Conservation (phyloP, 2,797 vertebrate species). For the Hafferia zeledoni region DNA sequence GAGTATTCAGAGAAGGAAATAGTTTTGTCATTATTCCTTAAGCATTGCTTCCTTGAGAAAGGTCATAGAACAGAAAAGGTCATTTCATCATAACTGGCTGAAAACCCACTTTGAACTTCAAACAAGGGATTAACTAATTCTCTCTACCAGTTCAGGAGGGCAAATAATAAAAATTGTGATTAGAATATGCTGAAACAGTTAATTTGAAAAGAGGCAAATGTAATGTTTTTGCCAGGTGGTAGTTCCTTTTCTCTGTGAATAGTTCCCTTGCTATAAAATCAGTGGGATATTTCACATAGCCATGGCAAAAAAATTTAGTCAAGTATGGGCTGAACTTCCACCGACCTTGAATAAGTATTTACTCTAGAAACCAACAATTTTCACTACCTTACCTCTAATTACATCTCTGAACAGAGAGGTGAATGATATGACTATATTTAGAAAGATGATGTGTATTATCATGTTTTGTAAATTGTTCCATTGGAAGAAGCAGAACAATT, state of each 20-base stretch:
- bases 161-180: background rate
- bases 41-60: background rate
- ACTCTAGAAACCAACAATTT: background rate
- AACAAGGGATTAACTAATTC: constrained; percentile 20
- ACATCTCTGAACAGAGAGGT: background rate
- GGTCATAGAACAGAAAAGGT: background rate
- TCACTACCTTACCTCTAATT: background rate
- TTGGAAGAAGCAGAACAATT: background rate
- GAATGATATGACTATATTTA: background rate
- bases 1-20: background rate
- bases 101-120: constrained; percentile 1
- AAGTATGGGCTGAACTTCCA: constrained; percentile 6
- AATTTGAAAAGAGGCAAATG: background rate
- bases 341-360: background rate
- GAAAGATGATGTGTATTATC: background rate
- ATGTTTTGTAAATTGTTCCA: background rate
- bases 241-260: background rate
- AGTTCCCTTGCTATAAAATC: background rate
- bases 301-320: background rate
- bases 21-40: background rate
- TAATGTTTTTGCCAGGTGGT: constrained; percentile 15
- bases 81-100: background rate
- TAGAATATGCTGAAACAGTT: background rate
- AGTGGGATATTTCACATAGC: background rate
- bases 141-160: background rate